Percentiles rank a stretch among this genome's conserved stretches.
Conservation (phyloP, 1,140 invertebrate genomes). For the Himalopsyche phryganea region DNA sequence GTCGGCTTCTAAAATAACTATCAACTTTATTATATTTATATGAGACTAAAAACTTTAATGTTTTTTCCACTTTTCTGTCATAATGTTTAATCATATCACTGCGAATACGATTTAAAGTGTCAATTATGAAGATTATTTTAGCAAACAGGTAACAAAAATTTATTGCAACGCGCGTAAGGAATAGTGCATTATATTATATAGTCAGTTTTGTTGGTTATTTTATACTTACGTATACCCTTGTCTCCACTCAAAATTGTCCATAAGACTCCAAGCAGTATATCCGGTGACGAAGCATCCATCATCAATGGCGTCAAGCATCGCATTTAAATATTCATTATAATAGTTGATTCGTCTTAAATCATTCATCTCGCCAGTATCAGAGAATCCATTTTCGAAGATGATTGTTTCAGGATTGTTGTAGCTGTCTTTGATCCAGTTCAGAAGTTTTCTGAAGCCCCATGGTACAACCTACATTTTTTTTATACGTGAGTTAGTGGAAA, state of each 20-base stretch:
- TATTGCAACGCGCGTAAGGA: too few relatives aligned
- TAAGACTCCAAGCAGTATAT: conserved; percentile 66
- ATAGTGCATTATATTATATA: too few relatives aligned
- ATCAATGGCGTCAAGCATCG: conserved; percentile 62
- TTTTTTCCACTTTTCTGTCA: too few relatives aligned
- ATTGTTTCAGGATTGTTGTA: conserved; percentile 62
- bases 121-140: too few relatives aligned
- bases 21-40: too few relatives aligned
- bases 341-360: conserved; percentile 45
- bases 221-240: conserved; percentile 54
- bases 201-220: too few relatives aligned
- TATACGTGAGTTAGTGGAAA: too few relatives aligned
- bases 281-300: conserved; percentile 64
- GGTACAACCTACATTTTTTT: conserved; percentile 58
- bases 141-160: too few relatives aligned
- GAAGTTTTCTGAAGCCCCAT: conserved; percentile 57
- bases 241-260: conserved; percentile 73
- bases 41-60: too few relatives aligned
- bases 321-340: conserved; percentile 56
- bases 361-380: conserved; percentile 41
- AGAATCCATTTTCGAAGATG: conserved; percentile 65
- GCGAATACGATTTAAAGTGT: too few relatives aligned
- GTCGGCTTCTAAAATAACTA: too few relatives aligned
- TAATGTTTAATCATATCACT: too few relatives aligned
- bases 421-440: conserved; percentile 60